Evolutionary conservation across 2,888 invertebrate genomes (phyloP).

Genomic region (Drosophila mercatorum): DNA sequence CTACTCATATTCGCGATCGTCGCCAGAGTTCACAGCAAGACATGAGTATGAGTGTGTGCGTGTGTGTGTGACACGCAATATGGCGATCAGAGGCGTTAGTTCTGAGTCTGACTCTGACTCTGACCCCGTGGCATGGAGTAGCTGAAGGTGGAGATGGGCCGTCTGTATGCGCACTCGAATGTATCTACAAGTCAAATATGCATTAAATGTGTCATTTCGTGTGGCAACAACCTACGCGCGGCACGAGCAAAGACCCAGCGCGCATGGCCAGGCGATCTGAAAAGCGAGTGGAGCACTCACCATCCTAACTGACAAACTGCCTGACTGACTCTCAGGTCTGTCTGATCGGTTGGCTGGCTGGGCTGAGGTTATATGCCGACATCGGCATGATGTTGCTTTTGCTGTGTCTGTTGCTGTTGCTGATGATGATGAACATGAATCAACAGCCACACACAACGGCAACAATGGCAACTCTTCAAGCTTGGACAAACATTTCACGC

Average conservation of each 20-base stretch:
- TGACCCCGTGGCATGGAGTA: slow-evolving; percentile 46
- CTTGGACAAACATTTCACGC: slow-evolving; percentile 84
- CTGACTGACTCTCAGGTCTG: slow-evolving; percentile 46
- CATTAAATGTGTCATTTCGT: slow-evolving; percentile 81
- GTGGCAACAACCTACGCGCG: slow-evolving; percentile 65
- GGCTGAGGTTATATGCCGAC: slow-evolving; percentile 78
- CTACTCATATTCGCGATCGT: slow-evolving; percentile 40
- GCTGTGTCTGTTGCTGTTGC: slow-evolving; percentile 24
- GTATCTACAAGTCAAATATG: slow-evolving; percentile 81
- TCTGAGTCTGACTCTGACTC: slow-evolving; percentile 30
- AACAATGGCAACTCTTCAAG: slow-evolving; percentile 81
- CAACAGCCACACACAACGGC: slow-evolving; percentile 72
- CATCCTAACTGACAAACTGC: slow-evolving; percentile 26
- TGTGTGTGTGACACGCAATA: slow-evolving; percentile 58
- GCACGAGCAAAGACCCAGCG: slow-evolving; percentile 45
- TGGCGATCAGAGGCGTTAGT: slow-evolving; percentile 56
- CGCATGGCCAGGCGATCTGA: slow-evolving; percentile 63
- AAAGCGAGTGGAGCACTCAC: slow-evolving; percentile 57
- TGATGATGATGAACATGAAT: slow-evolving; percentile 72
- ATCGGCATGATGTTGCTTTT: slow-evolving; percentile 51
- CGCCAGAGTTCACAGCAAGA: slow-evolving; percentile 22
- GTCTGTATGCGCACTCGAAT: slow-evolving; percentile 66
- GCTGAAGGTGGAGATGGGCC: slow-evolving; percentile 5
- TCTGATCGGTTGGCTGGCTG: slow-evolving; percentile 77
- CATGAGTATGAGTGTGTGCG: slow-evolving; percentile 7